Evolutionary conservation across 2,797 vertebrate genomes (phyloP).

Genomic region (Lerista edwardsae): DNA sequence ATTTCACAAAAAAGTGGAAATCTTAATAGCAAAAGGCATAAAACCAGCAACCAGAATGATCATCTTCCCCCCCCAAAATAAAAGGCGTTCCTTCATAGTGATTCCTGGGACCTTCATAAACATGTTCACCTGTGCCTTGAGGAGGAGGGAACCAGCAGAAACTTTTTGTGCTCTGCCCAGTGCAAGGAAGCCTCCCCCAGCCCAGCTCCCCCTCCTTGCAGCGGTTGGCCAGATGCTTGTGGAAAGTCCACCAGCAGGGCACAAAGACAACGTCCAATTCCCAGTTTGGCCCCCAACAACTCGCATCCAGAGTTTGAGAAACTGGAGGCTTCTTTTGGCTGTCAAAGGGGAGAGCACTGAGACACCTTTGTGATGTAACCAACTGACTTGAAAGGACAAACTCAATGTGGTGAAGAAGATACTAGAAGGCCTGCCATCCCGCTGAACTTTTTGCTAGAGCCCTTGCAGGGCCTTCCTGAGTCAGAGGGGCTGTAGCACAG

Average conservation of each 20-base stretch:
- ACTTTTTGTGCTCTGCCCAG: neutral
- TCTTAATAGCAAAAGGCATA: neutral
- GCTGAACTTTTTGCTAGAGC: no score
- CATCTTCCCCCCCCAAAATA: neutral
- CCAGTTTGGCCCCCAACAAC: neutral
- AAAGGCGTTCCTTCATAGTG: conserved; percentile 26
- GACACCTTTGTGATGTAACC: neutral
- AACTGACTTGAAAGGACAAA: no score
- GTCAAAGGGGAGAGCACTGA: neutral
- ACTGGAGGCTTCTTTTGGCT: neutral
- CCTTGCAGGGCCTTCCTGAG: no score
- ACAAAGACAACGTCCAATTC: neutral
- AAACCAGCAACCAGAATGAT: neutral
- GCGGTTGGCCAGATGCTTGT: neutral
- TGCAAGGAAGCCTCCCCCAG: rapidly evolving
- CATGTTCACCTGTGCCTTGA: neutral
- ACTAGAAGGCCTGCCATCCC: no score
- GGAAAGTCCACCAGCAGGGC: neutral
- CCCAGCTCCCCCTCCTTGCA: neutral
- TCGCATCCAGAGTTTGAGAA: neutral
- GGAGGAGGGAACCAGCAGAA: neutral
- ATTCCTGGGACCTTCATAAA: conserved; percentile 6
- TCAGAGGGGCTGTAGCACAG: no score
- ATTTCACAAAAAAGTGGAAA: neutral
- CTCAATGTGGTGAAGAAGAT: no score